Evolutionary conservation across 2,888 invertebrate genomes (phyloP).

Genomic region (Cephus nigrinus): DNA sequence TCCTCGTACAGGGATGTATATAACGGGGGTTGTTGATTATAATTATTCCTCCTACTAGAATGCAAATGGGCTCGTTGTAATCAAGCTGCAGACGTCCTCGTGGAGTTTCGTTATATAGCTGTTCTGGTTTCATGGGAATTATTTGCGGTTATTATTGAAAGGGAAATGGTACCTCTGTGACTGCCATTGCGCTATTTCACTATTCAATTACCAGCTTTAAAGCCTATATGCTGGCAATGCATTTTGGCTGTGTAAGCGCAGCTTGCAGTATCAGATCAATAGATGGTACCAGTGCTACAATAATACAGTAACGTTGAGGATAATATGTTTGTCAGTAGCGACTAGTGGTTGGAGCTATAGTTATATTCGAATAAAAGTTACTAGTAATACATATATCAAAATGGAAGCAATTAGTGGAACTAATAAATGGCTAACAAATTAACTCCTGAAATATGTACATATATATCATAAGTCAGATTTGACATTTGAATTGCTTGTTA

Average conservation of each 20-base stretch:
- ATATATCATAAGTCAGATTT: neutral
- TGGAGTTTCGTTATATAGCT: neutral
- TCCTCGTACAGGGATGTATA: neutral
- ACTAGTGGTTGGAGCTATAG: neutral
- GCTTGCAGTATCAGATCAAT: neutral
- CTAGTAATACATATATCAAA: neutral
- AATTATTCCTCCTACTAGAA: neutral
- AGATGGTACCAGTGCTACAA: neutral
- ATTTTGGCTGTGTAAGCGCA: neutral
- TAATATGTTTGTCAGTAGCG: neutral
- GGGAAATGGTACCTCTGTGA: neutral
- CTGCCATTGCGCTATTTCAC: neutral
- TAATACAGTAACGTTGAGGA: neutral
- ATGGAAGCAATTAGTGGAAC: neutral
- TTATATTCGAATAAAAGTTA: neutral
- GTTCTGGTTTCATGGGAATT: neutral
- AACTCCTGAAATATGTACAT: neutral
- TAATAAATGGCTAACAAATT: neutral
- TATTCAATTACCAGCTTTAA: neutral
- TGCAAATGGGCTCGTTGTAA: neutral
- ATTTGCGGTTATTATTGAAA: neutral
- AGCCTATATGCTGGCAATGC: neutral
- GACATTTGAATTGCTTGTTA: too few relatives aligned
- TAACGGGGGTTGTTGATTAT: neutral
- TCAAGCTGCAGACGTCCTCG: neutral